Evolutionary conservation across 2,888 invertebrate genomes (phyloP).

Genomic region (Diarsia brunnea): DNA sequence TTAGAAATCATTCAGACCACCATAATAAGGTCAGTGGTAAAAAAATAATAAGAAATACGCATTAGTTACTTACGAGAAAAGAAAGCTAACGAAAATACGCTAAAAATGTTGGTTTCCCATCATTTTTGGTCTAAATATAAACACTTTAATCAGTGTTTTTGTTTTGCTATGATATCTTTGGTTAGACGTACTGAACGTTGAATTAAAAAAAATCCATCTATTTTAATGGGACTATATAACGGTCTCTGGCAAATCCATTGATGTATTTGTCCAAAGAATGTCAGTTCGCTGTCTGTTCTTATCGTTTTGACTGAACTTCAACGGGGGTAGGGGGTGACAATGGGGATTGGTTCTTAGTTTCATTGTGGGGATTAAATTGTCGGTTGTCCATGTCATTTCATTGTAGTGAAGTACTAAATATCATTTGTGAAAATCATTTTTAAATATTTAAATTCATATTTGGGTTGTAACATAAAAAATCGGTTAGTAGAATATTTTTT

Average conservation of each 20-base stretch:
- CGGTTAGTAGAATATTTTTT: not conserved
- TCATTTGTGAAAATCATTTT: not conserved
- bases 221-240: not conserved
- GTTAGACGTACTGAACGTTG: no score
- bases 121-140: no score
- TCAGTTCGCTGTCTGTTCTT: not conserved
- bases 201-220: no score
- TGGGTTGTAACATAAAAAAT: not conserved
- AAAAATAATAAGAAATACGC: no score
- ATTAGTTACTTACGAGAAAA: no score
- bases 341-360: not conserved
- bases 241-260: not conserved
- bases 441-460: not conserved
- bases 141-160: no score
- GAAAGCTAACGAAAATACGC: no score
- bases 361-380: not conserved
- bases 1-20: no score
- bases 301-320: not conserved
- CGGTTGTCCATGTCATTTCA: constrained; percentile 8
- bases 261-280: not conserved
- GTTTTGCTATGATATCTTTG: no score
- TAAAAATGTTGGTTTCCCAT: no score
- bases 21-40: no score
- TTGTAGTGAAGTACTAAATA: constrained; percentile 18
- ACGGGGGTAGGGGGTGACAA: not conserved